A percentile compares a stretch with the other conserved stretches of the same genome.
Conservation (phyloP, 2,888 invertebrate genomes). For the Eustalomyia histrio region DNA sequence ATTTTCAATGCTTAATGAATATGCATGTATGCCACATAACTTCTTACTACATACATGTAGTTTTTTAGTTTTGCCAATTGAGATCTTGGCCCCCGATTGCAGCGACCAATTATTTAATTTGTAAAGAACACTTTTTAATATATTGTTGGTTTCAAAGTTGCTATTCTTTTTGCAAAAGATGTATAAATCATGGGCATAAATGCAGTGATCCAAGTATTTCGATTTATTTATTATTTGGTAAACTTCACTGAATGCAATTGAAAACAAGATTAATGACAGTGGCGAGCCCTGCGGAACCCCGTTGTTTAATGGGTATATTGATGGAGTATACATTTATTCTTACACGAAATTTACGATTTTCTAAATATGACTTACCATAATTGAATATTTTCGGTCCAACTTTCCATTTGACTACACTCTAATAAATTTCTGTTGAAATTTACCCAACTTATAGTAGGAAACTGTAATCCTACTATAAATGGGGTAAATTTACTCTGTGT, state of each 20-base stretch:
- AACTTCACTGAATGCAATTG: conserved; percentile 52
- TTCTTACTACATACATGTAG: too few relatives aligned
- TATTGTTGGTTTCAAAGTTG: too few relatives aligned
- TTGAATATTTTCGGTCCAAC: conserved; percentile 24
- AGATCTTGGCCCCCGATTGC: conserved; percentile 48
- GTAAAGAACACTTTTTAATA: conserved; percentile 30
- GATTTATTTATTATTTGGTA: conserved; percentile 32
- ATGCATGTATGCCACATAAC: too few relatives aligned
- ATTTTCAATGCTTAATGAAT: too few relatives aligned
- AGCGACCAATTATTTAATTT: conserved; percentile 30
- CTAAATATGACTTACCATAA: conserved; percentile 43
- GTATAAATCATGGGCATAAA: conserved; percentile 55
- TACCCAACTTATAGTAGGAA: too few relatives aligned
- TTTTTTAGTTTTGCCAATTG: conserved; percentile 51
- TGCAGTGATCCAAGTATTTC: too few relatives aligned
- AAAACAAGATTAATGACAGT: conserved; percentile 53
- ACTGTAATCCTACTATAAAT: too few relatives aligned
- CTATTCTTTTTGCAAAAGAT: conserved; percentile 52
- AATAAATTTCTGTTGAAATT: too few relatives aligned
- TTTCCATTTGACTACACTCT: too few relatives aligned
- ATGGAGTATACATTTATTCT: conserved; percentile 37
- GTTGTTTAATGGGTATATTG: not conserved
- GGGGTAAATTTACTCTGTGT: too few relatives aligned
- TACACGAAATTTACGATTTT: conserved; percentile 36
- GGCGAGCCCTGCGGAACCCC: conserved; percentile 36